Conservation (phyloP, 2,113 vertebrate genomes). For the Pao palembangensis region DNA sequence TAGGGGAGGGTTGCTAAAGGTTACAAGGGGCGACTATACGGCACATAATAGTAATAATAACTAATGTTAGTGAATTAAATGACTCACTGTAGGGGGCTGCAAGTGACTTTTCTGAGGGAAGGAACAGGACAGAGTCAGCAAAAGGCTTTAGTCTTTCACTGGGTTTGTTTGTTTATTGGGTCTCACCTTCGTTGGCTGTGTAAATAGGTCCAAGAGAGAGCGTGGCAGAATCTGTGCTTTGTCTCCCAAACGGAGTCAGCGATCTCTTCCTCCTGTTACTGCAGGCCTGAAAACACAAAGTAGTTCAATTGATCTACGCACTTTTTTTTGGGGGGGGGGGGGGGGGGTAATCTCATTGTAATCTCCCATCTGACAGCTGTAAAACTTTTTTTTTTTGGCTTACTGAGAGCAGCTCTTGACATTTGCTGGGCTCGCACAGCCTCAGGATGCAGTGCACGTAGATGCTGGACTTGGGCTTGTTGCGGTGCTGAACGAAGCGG, state of each 20-base stretch:
- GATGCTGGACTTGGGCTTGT: constrained; percentile 66
- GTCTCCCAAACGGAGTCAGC: constrained; percentile 37
- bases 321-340: neutral
- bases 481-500: constrained; percentile 72
- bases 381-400: constrained; percentile 20
- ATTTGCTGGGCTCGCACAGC: constrained; percentile 73
- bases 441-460: constrained; percentile 77
- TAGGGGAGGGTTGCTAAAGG: constrained; percentile 3
- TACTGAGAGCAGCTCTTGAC: constrained; percentile 61
- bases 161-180: neutral
- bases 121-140: constrained; percentile 5
- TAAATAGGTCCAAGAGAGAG: constrained; percentile 74
- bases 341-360: neutral
- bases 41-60: neutral
- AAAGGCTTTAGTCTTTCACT: neutral
- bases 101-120: constrained; percentile 19
- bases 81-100: constrained; percentile 56
- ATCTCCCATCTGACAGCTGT: neutral
- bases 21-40: neutral
- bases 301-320: neutral
- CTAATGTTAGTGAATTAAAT: neutral
- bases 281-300: constrained; percentile 58
- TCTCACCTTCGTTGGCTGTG: constrained; percentile 55
- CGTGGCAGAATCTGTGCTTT: constrained; percentile 59
- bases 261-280: constrained; percentile 51